Evolutionary conservation across 2,797 vertebrate species (phyloP).

Genomic region (Chromis chromis): DNA sequence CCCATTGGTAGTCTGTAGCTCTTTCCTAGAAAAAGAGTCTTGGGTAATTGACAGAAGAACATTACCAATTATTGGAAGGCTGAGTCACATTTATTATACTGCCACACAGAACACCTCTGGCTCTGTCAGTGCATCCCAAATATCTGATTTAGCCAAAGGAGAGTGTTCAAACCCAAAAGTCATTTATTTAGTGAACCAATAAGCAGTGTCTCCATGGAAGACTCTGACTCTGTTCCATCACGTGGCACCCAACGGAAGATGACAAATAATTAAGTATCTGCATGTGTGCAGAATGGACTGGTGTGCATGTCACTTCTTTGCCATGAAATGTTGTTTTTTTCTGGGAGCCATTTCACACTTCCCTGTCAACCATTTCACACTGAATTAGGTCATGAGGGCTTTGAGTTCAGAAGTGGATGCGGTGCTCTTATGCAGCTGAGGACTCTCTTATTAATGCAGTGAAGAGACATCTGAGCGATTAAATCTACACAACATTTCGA

Average conservation of each 20-base stretch:
- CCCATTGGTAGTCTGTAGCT: conserved; percentile 62
- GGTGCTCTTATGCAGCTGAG: conserved; percentile 41
- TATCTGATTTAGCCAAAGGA: conserved; percentile 77
- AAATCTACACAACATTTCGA: conserved; percentile 44
- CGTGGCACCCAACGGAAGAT: conserved; percentile 58
- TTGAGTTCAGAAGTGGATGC: conserved; percentile 57
- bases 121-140: conserved; percentile 72
- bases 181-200: conserved; percentile 67
- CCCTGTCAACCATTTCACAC: conserved; percentile 72
- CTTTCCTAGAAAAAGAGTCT: conserved; percentile 51
- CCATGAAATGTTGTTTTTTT: conserved; percentile 31
- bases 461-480: conserved; percentile 59
- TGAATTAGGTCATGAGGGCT: conserved; percentile 63
- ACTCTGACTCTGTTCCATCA: conserved; percentile 55
- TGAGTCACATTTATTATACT: conserved; percentile 76
- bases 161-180: conserved; percentile 72
- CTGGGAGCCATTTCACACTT: conserved; percentile 62
- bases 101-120: conserved; percentile 66
- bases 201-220: conserved; percentile 50
- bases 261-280: conserved; percentile 72
- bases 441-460: conserved; percentile 64
- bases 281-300: conserved; percentile 23
- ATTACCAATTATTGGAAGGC: conserved; percentile 75
- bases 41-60: conserved; percentile 74
- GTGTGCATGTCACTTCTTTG: conserved; percentile 55